Conservation (phyloP, 2,888 invertebrate genomes). For the Lottia scabra region DNA sequence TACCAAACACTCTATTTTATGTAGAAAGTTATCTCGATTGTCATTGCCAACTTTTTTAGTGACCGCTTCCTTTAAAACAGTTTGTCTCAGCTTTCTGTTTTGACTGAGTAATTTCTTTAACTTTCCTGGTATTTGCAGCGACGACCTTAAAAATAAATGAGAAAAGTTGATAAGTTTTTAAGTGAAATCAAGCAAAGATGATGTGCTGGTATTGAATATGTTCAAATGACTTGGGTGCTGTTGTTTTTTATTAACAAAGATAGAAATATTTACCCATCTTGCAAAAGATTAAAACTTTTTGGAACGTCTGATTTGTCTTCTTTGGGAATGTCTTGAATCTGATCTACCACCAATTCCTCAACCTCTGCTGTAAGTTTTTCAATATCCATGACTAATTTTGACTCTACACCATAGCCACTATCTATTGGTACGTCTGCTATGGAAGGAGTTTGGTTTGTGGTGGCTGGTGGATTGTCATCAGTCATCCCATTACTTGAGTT, state of each 20-base stretch:
- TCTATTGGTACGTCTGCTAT: too few species aligned
- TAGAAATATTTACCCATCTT: conserved; percentile 22
- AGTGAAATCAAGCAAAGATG: too few species aligned
- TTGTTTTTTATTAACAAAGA: too few species aligned
- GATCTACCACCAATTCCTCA: neutral
- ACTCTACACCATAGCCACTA: neutral
- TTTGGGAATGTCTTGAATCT: neutral
- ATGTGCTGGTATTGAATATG: neutral
- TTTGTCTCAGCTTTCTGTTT: conserved; percentile 41
- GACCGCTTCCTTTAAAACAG: conserved; percentile 31
- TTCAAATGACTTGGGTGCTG: too few species aligned
- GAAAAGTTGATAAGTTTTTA: too few species aligned
- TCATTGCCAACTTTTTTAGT: conserved; percentile 41
- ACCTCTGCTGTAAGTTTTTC: neutral
- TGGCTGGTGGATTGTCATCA: too few species aligned
- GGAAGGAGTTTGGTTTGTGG: too few species aligned
- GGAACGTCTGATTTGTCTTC: conserved; percentile 4
- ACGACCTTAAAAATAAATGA: conserved; percentile 27
- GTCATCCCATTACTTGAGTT: too few species aligned
- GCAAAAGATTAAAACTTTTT: conserved; percentile 18
- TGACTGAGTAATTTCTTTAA: conserved; percentile 29
- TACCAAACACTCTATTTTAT: conserved; percentile 29
- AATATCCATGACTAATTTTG: neutral
- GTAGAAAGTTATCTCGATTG: conserved; percentile 27
- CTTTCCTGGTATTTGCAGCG: conserved; percentile 37